Conservation (phyloP, 2,113 vertebrate species). For the Salminus brasiliensis region DNA sequence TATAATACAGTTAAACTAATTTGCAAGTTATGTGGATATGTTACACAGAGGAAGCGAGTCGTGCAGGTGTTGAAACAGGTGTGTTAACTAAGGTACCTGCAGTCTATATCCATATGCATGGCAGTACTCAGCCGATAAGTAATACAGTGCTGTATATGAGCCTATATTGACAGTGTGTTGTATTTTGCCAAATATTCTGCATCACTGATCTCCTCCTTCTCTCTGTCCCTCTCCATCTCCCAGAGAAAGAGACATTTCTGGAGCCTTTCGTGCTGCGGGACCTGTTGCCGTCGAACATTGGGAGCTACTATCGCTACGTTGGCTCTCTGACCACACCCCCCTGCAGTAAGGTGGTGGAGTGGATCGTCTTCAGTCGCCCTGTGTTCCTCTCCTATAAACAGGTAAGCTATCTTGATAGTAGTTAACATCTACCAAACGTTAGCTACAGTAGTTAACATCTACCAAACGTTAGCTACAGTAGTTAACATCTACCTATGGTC, state of each 20-base stretch:
- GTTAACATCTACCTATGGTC: not conserved
- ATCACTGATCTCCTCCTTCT: not conserved
- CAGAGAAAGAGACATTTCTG: slow-evolving; percentile 97
- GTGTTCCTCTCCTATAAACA: slow-evolving; percentile 93
- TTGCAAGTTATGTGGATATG: not conserved
- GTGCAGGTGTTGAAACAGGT: not conserved
- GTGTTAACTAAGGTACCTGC: not conserved
- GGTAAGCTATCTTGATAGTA: too few relatives aligned
- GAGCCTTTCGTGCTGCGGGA: slow-evolving; percentile 93
- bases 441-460: too few relatives aligned
- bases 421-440: too few relatives aligned
- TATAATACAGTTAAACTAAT: not conserved
- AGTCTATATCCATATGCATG: not conserved
- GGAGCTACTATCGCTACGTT: slow-evolving; percentile 93
- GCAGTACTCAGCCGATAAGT: not conserved
- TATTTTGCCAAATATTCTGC: not conserved
- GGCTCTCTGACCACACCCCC: slow-evolving; percentile 95
- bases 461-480: too few relatives aligned
- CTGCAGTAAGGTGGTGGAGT: slow-evolving; percentile 94
- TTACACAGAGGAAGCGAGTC: not conserved
- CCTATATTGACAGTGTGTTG: not conserved
- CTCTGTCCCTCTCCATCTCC: slow-evolving; percentile 23
- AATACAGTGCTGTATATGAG: not conserved
- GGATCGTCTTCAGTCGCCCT: slow-evolving; percentile 90
- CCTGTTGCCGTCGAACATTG: slow-evolving; percentile 85